Evolutionary conservation across 2,888 invertebrate genomes (phyloP), one percentile per base, ranked within the genome.

Genomic region (Melanostoma mellinum): DNA sequence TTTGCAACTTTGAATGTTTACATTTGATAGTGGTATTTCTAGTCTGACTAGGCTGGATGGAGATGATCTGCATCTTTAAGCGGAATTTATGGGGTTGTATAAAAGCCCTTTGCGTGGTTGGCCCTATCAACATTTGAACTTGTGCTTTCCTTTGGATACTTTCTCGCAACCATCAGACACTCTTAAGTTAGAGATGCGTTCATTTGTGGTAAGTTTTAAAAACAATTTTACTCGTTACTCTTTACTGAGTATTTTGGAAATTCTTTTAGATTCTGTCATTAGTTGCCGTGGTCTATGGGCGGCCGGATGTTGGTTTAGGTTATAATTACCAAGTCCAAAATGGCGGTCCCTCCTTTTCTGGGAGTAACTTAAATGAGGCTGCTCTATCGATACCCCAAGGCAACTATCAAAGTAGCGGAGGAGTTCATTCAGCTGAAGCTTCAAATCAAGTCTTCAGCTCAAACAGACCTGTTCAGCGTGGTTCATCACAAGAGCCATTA

Each of bases 401-500:
- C 6, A 44, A 55, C 42, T 2, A 35, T n/a, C 20, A 35, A 2
- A 58, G 60, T 50, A 6, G n/a, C 4, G 9, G 10, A 10, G 44
- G 35, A 42, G 38, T 71, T 4, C 50, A 63, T 9, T 32, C 55
- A 0, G 5, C 40, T 0, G 65, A 52, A 42, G 10, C 50, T 9
- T 61, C 61, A n/a, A 50, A 33, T 61, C 71, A 40, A 0, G n/a
- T 53, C 1, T 8, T 46, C 8, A 69, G n/a, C 33, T 4, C 8
- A 4, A 44, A 38, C 35, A 33, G 50, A 46, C 38, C 61, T 35
- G 36, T 68, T 36, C 72, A 84, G 46, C 60, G 48, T 4, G 81
- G 69, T 46, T 69, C 71, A 1, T 38, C 38, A 3, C 44, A 80
- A 56, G 82, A 81, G 52, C 87, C 91, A 10, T 87, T 91, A 40